These are phyloP conservation scores for Lutraria rhynchaena DNA, from an alignment of 1,140 invertebrate genomes.

Conservation along the genomic window DNA sequence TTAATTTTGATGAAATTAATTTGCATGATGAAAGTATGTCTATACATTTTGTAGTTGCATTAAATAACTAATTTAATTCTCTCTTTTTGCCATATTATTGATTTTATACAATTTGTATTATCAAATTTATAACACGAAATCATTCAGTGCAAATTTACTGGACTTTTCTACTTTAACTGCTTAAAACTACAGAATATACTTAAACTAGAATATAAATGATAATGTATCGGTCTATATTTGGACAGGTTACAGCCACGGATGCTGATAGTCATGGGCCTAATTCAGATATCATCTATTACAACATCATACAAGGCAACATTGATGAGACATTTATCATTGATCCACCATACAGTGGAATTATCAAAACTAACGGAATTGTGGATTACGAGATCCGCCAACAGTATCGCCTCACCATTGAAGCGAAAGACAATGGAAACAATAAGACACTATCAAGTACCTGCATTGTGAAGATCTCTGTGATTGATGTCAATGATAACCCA, in stretches of 20 bases:
- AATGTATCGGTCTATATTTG: background rate
- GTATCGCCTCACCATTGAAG: slow-evolving; percentile 87
- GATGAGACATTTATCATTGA: slow-evolving; percentile 98
- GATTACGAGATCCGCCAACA: slow-evolving; percentile 96
- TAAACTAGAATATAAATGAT: background rate
- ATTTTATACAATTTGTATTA: too few relatives aligned
- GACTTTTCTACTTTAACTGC: too few relatives aligned
- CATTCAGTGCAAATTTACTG: too few relatives aligned
- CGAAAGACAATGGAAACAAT: slow-evolving; percentile 69
- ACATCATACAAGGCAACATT: slow-evolving; percentile 97
- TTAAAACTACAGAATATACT: too few relatives aligned
- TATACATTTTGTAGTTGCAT: too few relatives aligned
- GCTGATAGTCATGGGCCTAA: slow-evolving; percentile 90
- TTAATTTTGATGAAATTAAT: too few relatives aligned
- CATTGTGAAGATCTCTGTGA: slow-evolving; percentile 90
- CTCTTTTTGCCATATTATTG: too few relatives aligned
- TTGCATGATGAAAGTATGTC: too few relatives aligned
- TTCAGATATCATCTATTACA: slow-evolving; percentile 91
- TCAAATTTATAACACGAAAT: too few relatives aligned
- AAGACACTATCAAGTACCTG: slow-evolving; percentile 74
- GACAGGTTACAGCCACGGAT: slow-evolving; percentile 91
- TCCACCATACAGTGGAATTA: slow-evolving; percentile 95
- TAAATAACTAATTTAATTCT: too few relatives aligned
- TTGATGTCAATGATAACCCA: slow-evolving; percentile 89
- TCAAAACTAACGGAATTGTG: slow-evolving; percentile 96